Evolutionary conservation across 2,113 vertebrate species (phyloP).

Genomic region (Atlantisia rogersi): DNA sequence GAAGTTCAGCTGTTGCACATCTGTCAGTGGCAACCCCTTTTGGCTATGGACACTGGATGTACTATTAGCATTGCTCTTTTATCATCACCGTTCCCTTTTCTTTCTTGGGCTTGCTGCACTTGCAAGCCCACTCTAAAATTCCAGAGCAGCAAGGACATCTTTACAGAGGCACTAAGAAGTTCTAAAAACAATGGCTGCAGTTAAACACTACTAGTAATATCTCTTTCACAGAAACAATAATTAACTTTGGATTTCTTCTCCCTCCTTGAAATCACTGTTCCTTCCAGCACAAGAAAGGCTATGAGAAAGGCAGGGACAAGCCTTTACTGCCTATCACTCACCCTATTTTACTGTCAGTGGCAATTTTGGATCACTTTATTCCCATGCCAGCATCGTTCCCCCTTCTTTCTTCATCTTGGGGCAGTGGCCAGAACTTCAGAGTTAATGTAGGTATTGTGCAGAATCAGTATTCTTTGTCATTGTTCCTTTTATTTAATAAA

Average conservation of each 20-base stretch:
- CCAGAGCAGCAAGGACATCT: not conserved
- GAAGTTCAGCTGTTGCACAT: not conserved
- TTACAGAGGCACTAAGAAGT: not conserved
- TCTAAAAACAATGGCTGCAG: conserved; percentile 39
- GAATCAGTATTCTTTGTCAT: conserved; percentile 47
- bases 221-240: conserved; percentile 23
- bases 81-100: not conserved
- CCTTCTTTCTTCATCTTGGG: conserved; percentile 4
- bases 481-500: conserved; percentile 56
- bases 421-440: conserved; percentile 28
- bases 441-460: conserved; percentile 53
- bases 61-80: not conserved
- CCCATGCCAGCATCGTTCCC: conserved; percentile 31
- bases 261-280: conserved; percentile 50
- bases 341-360: conserved; percentile 52
- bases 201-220: conserved; percentile 56
- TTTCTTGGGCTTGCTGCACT: not conserved
- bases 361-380: conserved; percentile 70
- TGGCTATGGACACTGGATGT: not conserved
- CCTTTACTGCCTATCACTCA: conserved; percentile 37
- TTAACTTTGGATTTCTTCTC: conserved; percentile 50
- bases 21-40: not conserved
- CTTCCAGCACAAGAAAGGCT: conserved; percentile 40
- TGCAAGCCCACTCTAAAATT: conserved; percentile 29
- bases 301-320: conserved; percentile 52